These are phyloP conservation scores for Dendroctonus valens DNA, from an alignment of 1,140 invertebrate species.

Conservation along the genomic window DNA sequence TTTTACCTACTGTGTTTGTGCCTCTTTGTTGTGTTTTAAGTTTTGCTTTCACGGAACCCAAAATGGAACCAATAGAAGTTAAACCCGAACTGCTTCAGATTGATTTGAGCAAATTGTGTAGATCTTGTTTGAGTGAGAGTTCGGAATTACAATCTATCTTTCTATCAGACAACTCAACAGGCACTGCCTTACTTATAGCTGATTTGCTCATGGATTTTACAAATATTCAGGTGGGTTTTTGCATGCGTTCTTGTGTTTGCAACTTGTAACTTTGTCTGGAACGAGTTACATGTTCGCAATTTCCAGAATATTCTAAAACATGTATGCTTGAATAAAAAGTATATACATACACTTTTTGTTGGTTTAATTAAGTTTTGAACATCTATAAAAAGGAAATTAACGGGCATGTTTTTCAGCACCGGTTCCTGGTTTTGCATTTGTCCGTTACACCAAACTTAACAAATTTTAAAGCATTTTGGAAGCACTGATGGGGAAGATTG, in stretches of 20 bases:
- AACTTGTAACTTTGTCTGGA: not conserved
- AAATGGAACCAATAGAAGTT: conserved; percentile 40
- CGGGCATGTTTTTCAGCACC: no score
- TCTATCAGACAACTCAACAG: conserved; percentile 45
- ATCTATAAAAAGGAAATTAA: no score
- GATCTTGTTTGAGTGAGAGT: conserved; percentile 50
- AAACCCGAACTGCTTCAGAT: conserved; percentile 42
- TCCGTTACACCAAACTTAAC: no score
- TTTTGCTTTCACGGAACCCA: conserved; percentile 30
- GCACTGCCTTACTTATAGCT: conserved; percentile 45
- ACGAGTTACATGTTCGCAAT: not conserved
- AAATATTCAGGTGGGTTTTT: conserved; percentile 44
- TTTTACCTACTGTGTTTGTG: conserved; percentile 45
- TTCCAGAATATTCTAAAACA: not conserved
- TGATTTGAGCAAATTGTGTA: conserved; percentile 50
- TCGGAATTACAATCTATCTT: conserved; percentile 50
- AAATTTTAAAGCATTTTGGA: no score
- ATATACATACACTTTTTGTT: no score
- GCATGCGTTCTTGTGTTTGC: no score
- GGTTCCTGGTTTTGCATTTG: no score
- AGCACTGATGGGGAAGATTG: no score
- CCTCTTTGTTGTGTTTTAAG: conserved; percentile 44
- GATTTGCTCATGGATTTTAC: conserved; percentile 50
- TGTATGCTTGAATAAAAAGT: no score
- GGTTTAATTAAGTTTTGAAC: no score